Evolutionary conservation across 1,140 invertebrate species (phyloP).

Genomic region (Varroa destructor): DNA sequence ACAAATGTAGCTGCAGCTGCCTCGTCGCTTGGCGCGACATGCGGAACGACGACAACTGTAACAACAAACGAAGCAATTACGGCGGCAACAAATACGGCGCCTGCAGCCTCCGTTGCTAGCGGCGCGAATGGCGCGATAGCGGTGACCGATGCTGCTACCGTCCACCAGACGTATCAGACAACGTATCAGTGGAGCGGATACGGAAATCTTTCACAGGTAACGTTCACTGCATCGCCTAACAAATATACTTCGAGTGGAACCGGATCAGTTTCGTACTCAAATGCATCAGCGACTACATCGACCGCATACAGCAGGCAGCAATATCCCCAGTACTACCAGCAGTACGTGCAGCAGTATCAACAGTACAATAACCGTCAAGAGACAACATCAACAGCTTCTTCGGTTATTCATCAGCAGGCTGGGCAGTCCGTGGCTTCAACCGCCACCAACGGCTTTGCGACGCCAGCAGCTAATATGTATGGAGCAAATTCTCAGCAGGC

Average conservation of each 20-base stretch:
- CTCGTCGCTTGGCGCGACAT: constrained; percentile 12
- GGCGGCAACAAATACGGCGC: constrained; percentile 29
- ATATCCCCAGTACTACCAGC: constrained; percentile 30
- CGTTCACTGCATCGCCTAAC: not conserved
- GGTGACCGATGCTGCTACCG: not conserved
- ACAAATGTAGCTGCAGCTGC: no score
- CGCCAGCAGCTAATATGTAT: no score
- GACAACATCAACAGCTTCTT: not conserved
- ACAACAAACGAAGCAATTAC: constrained; percentile 27
- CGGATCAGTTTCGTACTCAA: constrained; percentile 5
- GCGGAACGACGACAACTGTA: constrained; percentile 28
- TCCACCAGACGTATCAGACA: constrained; percentile 13
- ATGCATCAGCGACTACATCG: not conserved
- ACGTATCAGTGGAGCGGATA: constrained; percentile 2
- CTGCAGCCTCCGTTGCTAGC: not conserved
- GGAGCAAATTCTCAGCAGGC: no score
- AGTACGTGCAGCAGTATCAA: constrained; percentile 29
- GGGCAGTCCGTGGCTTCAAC: no score
- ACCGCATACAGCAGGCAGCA: no score
- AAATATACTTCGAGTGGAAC: not conserved
- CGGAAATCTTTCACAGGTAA: not conserved
- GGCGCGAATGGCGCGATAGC: constrained; percentile 27
- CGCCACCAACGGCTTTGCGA: no score
- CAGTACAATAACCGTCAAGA: not conserved
- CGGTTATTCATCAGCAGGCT: not conserved